These are phyloP conservation scores for Cabera pusaria DNA, from an alignment of 2,888 invertebrate genomes.

Conservation along the genomic window DNA sequence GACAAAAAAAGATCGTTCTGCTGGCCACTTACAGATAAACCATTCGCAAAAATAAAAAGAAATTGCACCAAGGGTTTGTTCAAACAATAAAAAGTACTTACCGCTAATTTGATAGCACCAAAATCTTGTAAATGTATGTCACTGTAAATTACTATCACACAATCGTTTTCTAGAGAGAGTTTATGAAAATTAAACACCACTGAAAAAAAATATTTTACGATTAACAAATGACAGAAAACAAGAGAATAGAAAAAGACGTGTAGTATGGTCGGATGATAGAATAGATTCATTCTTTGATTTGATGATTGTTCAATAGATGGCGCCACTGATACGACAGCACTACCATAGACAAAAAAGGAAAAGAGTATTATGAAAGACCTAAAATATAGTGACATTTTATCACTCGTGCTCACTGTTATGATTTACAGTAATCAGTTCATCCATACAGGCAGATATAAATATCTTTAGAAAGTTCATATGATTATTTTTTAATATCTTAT, in stretches of 20 bases:
- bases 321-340: slow-evolving; percentile 26
- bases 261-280: slow-evolving; percentile 55
- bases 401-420: too few species aligned
- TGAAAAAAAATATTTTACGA: slow-evolving; percentile 58
- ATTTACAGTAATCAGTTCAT: too few species aligned
- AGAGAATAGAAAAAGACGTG: slow-evolving; percentile 73
- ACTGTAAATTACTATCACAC: slow-evolving; percentile 45
- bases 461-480: too few species aligned
- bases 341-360: slow-evolving; percentile 55
- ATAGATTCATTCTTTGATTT: slow-evolving; percentile 42
- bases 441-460: too few species aligned
- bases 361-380: slow-evolving; percentile 47
- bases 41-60: slow-evolving; percentile 42
- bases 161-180: slow-evolving; percentile 43
- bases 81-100: slow-evolving; percentile 37
- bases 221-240: slow-evolving; percentile 62
- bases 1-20: slow-evolving; percentile 8
- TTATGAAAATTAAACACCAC: slow-evolving; percentile 45
- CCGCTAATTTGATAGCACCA: slow-evolving; percentile 8
- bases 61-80: slow-evolving; percentile 50
- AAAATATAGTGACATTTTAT: too few species aligned
- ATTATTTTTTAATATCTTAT: too few species aligned
- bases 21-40: slow-evolving; percentile 1
- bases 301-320: slow-evolving; percentile 59
- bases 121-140: slow-evolving; percentile 11